These are phyloP conservation scores for Cebidichthys violaceus DNA, from an alignment of 2,113 vertebrate species.

Conservation along the genomic window DNA sequence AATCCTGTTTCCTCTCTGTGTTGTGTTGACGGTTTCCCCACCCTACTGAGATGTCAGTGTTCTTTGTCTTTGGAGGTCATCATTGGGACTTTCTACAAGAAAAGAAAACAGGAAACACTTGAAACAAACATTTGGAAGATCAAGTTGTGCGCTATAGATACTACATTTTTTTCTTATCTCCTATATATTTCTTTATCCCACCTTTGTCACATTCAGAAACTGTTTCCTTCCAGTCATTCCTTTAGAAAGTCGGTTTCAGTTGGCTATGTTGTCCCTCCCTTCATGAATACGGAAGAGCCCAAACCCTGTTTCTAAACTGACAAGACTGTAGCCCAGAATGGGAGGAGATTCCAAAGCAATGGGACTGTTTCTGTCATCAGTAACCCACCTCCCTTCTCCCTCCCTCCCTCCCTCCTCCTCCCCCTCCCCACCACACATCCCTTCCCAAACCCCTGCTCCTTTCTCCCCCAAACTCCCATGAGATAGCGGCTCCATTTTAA, in stretches of 20 bases:
- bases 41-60: constrained; percentile 45
- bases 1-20: constrained; percentile 51
- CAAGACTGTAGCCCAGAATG: constrained; percentile 60
- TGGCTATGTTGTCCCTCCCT: constrained; percentile 29
- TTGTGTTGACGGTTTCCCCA: constrained; percentile 30
- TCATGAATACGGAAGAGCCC: constrained; percentile 62
- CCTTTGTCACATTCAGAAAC: constrained; percentile 2
- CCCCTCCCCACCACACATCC: constrained; percentile 54
- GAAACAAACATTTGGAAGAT: not conserved
- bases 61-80: constrained; percentile 56
- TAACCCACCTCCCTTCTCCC: constrained; percentile 37
- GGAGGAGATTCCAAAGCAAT: constrained; percentile 79
- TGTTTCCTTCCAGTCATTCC: constrained; percentile 8
- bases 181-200: not conserved
- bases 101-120: constrained; percentile 21
- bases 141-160: not conserved
- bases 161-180: not conserved
- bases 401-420: constrained; percentile 28
- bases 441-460: constrained; percentile 59
- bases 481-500: constrained; percentile 63
- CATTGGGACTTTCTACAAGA: constrained; percentile 46
- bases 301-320: constrained; percentile 48
- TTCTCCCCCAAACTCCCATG: constrained; percentile 44
- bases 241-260: not conserved
- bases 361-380: constrained; percentile 74